A percentile compares a stretch with the other conserved stretches of the same genome.
Conservation (phyloP, 1,140 invertebrate species). For the Euwallacea fornicatus region DNA sequence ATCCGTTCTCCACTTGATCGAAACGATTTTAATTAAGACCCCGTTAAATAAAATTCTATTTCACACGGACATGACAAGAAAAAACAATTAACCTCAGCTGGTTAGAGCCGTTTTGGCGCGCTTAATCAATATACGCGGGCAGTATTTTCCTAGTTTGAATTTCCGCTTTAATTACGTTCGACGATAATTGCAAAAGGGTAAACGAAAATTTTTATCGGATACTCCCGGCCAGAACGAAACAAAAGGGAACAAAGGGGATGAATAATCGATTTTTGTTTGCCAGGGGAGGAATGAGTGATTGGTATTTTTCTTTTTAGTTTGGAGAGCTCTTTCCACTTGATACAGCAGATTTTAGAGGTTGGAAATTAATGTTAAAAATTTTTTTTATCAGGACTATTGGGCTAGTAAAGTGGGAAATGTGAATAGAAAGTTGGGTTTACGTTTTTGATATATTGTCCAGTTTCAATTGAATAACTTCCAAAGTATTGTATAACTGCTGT, state of each 20-base stretch:
- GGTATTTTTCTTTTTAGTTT: too few relatives aligned
- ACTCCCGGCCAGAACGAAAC: not conserved
- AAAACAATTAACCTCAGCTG: not conserved
- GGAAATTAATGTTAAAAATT: too few relatives aligned
- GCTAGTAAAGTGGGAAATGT: too few relatives aligned
- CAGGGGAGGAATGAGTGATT: too few relatives aligned
- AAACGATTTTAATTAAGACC: too few relatives aligned
- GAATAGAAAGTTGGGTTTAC: not conserved
- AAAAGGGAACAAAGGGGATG: not conserved
- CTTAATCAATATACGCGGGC: not conserved
- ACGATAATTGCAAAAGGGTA: conserved; percentile 2
- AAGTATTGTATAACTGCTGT: conserved; percentile 45
- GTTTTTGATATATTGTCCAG: conserved; percentile 44
- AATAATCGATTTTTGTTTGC: not conserved
- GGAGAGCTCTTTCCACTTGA: too few relatives aligned
- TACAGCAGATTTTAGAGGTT: too few relatives aligned
- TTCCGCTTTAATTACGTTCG: conserved; percentile 3
- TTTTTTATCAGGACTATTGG: too few relatives aligned
- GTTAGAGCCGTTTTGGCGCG: not conserved
- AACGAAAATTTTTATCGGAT: not conserved
- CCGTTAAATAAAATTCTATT: too few relatives aligned
- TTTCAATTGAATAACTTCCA: conserved; percentile 50
- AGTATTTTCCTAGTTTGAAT: conserved; percentile 1
- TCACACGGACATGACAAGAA: not conserved
- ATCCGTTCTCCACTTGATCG: too few relatives aligned